Evolutionary conservation across 2,797 vertebrate genomes (phyloP).

Genomic region (Cottoperca gobio): DNA sequence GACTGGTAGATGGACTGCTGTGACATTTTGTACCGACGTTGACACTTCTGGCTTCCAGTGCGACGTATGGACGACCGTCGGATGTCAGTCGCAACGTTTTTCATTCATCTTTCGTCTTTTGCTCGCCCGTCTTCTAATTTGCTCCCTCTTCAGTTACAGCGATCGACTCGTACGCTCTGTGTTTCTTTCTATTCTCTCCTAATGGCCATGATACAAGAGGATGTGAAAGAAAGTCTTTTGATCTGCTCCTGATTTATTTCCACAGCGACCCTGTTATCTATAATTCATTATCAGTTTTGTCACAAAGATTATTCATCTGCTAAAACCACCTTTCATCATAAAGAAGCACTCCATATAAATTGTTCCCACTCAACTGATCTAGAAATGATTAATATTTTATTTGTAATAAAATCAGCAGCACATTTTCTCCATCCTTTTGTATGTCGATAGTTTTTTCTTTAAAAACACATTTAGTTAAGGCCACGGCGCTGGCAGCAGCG

Average conservation of each 20-base stretch:
- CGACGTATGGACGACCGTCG: no score
- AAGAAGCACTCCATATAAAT: background rate
- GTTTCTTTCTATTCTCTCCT: background rate
- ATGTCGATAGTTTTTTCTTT: no score
- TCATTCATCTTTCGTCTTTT: background rate
- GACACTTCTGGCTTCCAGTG: no score
- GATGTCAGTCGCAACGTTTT: background rate
- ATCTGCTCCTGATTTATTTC: constrained; percentile 11
- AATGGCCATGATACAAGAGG: background rate
- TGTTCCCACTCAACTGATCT: background rate
- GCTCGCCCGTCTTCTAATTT: background rate
- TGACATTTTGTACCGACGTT: no score
- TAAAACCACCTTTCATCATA: background rate
- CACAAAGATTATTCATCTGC: background rate
- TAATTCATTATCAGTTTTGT: background rate
- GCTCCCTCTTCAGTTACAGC: background rate
- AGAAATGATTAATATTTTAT: background rate
- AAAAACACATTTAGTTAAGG: background rate
- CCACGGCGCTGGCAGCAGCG: background rate
- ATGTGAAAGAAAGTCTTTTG: constrained; percentile 1
- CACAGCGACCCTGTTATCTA: background rate
- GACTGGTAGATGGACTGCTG: no score
- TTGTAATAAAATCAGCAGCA: background rate
- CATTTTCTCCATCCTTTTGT: no score
- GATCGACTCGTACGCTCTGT: background rate